phyloP scores from a whole-genome alignment of 2,113 vertebrate species.

The Brachyistius frenatus region DNA sequence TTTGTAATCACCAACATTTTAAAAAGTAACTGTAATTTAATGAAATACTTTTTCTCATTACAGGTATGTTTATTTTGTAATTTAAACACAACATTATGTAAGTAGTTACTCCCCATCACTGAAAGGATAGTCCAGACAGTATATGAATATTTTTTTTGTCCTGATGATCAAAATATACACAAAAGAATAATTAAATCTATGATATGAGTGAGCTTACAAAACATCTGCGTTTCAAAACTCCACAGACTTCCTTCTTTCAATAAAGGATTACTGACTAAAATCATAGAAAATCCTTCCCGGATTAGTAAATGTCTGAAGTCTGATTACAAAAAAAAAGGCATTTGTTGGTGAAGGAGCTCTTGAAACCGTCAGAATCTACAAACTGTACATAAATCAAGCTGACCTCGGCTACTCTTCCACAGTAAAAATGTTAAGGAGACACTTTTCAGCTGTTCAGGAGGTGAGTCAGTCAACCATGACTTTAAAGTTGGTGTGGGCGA shows the following conservation, averaged over 20 bases:
- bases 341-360: background rate
- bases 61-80: too few species aligned
- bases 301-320: background rate
- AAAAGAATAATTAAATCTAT: background rate
- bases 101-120: too few species aligned
- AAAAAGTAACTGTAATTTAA: too few species aligned
- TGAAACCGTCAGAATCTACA: background rate
- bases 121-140: background rate
- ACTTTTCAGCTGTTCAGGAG: background rate
- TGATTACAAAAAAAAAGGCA: background rate
- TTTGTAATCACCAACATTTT: too few species aligned
- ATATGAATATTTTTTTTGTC: background rate
- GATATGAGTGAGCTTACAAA: background rate
- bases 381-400: background rate
- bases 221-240: background rate
- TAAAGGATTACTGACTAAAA: background rate
- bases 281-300: background rate
- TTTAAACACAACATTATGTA: too few species aligned
- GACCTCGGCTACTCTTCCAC: background rate
- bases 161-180: background rate
- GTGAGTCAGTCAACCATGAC: background rate
- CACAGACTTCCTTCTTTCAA: background rate
- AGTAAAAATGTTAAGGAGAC: background rate
- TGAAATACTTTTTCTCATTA: too few species aligned
- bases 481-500: background rate